Evolutionary conservation across 2,113 vertebrate genomes (phyloP).

Genomic region (Urocitellus parryii): DNA sequence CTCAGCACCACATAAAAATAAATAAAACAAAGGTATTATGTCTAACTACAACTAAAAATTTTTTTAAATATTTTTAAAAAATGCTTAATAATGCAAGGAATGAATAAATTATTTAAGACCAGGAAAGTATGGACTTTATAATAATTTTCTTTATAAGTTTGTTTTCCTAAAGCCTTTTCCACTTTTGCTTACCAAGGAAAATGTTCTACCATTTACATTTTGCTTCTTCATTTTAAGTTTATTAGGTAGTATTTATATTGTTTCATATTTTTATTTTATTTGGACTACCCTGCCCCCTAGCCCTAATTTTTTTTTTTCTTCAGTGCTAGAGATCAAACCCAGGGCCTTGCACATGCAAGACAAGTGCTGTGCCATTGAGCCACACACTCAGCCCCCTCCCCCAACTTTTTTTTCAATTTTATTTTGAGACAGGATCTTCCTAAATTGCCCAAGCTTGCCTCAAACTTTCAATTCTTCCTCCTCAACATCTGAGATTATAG

Average conservation of each 20-base stretch:
- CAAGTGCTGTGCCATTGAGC: no score
- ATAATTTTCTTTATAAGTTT: constrained; percentile 35
- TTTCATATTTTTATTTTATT: constrained; percentile 23
- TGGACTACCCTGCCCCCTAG: neutral
- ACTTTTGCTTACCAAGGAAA: neutral
- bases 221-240: neutral
- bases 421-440: neutral
- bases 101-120: constrained; percentile 10
- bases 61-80: no score
- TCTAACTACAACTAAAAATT: no score
- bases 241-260: neutral
- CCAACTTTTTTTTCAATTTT: no score
- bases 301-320: neutral
- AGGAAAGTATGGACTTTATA: neutral
- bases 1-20: no score
- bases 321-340: neutral
- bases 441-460: no score
- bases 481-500: no score
- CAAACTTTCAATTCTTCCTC: no score
- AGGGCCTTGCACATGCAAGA: neutral
- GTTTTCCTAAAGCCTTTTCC: constrained; percentile 29
- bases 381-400: no score
- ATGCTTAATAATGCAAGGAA: constrained; percentile 33
- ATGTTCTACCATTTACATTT: neutral
- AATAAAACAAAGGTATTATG: no score